phyloP scores from a whole-genome alignment of 1,140 invertebrate genomes.

The Coptotermes formosanus region DNA sequence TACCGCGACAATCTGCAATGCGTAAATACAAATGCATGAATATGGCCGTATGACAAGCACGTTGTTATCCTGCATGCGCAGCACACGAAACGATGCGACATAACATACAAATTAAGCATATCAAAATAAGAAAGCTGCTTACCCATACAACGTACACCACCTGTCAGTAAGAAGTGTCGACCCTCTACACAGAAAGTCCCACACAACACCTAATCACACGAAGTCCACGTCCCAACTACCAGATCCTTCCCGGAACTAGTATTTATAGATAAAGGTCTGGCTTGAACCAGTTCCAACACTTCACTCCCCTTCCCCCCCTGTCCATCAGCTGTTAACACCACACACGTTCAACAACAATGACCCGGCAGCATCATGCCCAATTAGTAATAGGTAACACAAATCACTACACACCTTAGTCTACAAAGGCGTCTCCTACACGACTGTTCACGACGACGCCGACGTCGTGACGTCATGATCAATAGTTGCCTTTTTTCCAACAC shows the following conservation, averaged over 20 bases:
- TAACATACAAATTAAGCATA: not conserved
- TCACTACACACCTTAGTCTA: not conserved
- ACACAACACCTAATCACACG: not conserved
- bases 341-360: slow-evolving; percentile 21
- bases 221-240: not conserved
- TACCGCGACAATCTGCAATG: too few species aligned
- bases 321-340: not conserved
- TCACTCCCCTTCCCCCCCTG: slow-evolving; percentile 23
- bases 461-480: slow-evolving; percentile 18
- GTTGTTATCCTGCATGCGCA: not conserved
- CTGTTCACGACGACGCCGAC: not conserved
- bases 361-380: slow-evolving; percentile 12
- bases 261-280: slow-evolving; percentile 8
- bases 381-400: not conserved
- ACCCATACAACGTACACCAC: slow-evolving; percentile 32
- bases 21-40: not conserved
- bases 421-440: not conserved
- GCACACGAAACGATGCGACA: not conserved
- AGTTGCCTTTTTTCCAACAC: slow-evolving; percentile 2
- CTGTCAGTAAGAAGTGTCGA: slow-evolving; percentile 26
- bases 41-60: not conserved
- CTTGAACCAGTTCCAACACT: slow-evolving; percentile 21
- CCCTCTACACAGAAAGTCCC: not conserved
- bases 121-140: not conserved
- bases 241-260: not conserved